Evolutionary conservation across 2,797 vertebrate genomes (phyloP).

Genomic region (Arvicola amphibius): DNA sequence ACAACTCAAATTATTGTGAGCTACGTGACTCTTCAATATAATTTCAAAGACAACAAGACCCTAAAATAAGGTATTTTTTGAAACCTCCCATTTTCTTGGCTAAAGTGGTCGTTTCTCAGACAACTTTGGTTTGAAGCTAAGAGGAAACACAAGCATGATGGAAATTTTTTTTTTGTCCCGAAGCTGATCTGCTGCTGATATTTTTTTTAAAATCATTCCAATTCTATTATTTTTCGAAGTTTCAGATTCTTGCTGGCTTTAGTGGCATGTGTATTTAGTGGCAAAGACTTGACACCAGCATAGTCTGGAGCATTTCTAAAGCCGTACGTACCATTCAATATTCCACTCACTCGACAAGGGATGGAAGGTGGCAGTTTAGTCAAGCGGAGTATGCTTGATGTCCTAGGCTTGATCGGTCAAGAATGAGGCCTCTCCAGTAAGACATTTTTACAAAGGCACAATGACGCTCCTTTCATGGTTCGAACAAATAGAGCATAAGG

Average conservation of each 20-base stretch:
- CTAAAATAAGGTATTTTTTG: neutral
- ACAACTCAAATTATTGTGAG: neutral
- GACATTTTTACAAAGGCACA: slow-evolving; percentile 53
- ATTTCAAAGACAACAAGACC: slow-evolving; percentile 41
- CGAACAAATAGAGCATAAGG: slow-evolving; percentile 63
- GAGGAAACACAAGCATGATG: neutral
- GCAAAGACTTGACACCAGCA: neutral
- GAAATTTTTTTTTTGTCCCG: slow-evolving; percentile 27
- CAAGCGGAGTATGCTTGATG: slow-evolving; percentile 49
- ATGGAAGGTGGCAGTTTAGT: slow-evolving; percentile 27
- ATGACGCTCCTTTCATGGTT: slow-evolving; percentile 40
- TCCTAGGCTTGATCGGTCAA: slow-evolving; percentile 61
- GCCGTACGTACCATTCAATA: neutral
- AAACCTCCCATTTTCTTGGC: neutral
- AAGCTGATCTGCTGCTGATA: neutral
- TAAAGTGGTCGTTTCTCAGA: slow-evolving; percentile 28
- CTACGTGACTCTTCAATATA: neutral
- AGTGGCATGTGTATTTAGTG: neutral
- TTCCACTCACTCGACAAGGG: neutral
- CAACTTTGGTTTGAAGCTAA: slow-evolving; percentile 49
- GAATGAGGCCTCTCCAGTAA: slow-evolving; percentile 63
- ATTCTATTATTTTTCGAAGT: slow-evolving; percentile 53
- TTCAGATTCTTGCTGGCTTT: slow-evolving; percentile 36
- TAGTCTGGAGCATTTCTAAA: neutral
- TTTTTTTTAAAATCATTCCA: slow-evolving; percentile 12